Conservation (phyloP, 2,113 vertebrate species). For the Hassar affinis region DNA sequence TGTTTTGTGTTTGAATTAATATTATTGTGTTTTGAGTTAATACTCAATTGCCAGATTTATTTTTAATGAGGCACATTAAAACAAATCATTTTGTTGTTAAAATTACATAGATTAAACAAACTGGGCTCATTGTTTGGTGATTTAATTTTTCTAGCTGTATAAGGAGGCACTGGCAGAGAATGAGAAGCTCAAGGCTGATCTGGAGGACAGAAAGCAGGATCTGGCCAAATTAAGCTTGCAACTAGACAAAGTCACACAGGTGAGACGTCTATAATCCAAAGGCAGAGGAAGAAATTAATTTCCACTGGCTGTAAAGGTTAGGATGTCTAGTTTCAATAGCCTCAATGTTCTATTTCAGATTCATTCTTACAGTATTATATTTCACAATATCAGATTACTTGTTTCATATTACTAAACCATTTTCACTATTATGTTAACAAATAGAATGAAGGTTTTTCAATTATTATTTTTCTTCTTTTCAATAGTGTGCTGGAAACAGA, state of each 20-base stretch:
- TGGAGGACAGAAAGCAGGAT: slow-evolving; percentile 89
- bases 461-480: too few species aligned
- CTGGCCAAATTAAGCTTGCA: slow-evolving; percentile 83
- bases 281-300: not conserved
- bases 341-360: not conserved
- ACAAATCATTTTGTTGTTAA: not conserved
- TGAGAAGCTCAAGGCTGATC: slow-evolving; percentile 87
- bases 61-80: not conserved
- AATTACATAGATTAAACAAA: not conserved
- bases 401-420: not conserved
- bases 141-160: slow-evolving; percentile 77
- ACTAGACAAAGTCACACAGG: slow-evolving; percentile 89
- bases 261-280: slow-evolving; percentile 50
- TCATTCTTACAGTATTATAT: not conserved
- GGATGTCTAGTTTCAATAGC: not conserved
- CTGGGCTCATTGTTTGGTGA: not conserved
- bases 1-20: too few species aligned
- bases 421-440: not conserved
- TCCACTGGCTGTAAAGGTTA: not conserved
- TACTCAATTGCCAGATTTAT: not conserved
- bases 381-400: not conserved
- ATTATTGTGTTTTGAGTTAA: not conserved
- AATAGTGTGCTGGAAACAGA: not conserved
- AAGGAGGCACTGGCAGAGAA: slow-evolving; percentile 90
- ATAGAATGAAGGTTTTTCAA: not conserved